Percentiles rank a stretch among this genome's conserved stretches.
phyloP scores from a whole-genome alignment of 2,113 vertebrate species.

The Pollachius pollachius region DNA sequence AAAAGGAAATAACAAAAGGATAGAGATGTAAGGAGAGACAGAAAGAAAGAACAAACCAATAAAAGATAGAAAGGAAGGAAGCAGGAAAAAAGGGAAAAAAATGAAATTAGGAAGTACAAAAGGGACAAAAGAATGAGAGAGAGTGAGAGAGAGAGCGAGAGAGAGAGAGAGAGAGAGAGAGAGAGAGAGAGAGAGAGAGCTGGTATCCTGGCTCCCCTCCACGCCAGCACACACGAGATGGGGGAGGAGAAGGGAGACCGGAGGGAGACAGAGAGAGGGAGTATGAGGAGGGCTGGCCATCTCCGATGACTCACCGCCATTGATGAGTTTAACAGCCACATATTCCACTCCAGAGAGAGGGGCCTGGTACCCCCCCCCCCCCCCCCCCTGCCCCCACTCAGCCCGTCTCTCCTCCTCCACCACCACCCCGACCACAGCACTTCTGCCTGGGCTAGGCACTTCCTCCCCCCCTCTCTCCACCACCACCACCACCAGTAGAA shows the following conservation, averaged over 20 bases:
- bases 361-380: constrained; percentile 20
- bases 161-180: no score
- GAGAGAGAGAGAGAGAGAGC: background rate
- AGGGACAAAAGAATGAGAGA: no score
- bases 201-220: constrained; percentile 46
- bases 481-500: constrained; percentile 44
- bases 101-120: no score
- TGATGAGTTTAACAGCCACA: constrained; percentile 77
- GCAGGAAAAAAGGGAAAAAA: no score
- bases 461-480: constrained; percentile 54
- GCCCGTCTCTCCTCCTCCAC: no score
- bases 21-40: no score
- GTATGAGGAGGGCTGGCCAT: constrained; percentile 50
- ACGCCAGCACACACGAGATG: background rate
- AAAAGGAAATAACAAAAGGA: no score
- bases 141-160: no score
- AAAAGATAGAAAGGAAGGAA: no score
- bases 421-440: constrained; percentile 37
- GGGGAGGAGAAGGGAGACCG: constrained; percentile 22
- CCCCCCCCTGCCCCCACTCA: no score
- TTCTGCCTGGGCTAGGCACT: constrained; percentile 57
- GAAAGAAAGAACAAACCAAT: no score
- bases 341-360: constrained; percentile 66
- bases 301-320: constrained; percentile 74
- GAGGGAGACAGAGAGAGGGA: constrained; percentile 38